These are phyloP conservation scores for Labia minor DNA, from an alignment of 2,888 invertebrate genomes.

Conservation along the genomic window DNA sequence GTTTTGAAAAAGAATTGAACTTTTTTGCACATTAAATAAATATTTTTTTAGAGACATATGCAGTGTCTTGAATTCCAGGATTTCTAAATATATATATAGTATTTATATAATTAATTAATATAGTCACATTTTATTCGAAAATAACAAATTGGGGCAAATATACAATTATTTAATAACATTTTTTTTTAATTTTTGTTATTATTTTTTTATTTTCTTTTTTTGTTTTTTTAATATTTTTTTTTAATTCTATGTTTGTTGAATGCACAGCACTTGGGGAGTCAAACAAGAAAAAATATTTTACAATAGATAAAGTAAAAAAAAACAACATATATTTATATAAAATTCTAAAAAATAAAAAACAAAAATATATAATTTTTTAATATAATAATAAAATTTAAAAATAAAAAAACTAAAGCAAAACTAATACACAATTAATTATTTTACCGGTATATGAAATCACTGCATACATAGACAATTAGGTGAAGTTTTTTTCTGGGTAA, in stretches of 20 bases:
- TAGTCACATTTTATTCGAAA: not conserved
- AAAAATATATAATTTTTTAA: not conserved
- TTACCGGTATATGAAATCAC: constrained; percentile 27
- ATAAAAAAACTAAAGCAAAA: constrained; percentile 4
- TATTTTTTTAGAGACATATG: not conserved
- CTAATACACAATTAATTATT: constrained; percentile 19
- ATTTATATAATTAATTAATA: no score
- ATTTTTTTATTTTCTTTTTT: not conserved
- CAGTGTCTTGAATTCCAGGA: constrained; percentile 3
- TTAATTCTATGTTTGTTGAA: not conserved
- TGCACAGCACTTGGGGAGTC: not conserved
- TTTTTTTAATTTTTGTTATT: no score
- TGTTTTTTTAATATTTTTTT: not conserved
- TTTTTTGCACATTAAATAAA: not conserved
- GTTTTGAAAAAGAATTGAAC: no score
- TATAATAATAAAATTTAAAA: not conserved
- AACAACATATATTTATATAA: not conserved
- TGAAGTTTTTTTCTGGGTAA: constrained; percentile 26
- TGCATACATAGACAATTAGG: constrained; percentile 27
- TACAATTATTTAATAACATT: not conserved
- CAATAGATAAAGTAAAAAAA: not conserved
- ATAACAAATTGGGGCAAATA: constrained; percentile 16
- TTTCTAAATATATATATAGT: not conserved
- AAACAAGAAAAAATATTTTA: not conserved
- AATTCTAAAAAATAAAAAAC: not conserved